Percentiles rank a stretch among this genome's conserved stretches.
phyloP scores from a whole-genome alignment of 2,797 vertebrate species.

The Meriones psammophilus region DNA sequence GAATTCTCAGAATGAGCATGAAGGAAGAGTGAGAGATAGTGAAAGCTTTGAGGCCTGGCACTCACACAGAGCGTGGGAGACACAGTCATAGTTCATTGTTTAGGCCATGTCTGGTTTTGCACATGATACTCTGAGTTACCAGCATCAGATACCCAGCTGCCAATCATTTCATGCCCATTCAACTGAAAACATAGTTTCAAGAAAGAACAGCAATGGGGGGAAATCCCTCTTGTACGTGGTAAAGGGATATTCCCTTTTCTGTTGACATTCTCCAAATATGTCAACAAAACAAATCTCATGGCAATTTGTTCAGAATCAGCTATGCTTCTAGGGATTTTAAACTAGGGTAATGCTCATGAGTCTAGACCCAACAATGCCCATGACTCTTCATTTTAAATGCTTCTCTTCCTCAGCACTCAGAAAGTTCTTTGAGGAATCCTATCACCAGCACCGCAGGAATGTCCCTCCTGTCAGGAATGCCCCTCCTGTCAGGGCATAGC shows the following conservation, averaged over 20 bases:
- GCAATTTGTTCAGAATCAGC: neutral
- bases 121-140: conserved; percentile 36
- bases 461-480: neutral
- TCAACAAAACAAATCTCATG: conserved; percentile 20
- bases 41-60: conserved; percentile 4
- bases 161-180: neutral
- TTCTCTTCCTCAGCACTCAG: neutral
- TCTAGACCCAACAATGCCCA: neutral
- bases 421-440: neutral
- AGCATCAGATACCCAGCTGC: conserved; percentile 33
- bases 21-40: conserved; percentile 30
- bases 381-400: neutral
- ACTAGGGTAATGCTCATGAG: neutral
- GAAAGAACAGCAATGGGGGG: neutral
- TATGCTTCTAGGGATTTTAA: neutral
- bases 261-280: neutral
- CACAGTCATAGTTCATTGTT: conserved; percentile 3
- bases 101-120: conserved; percentile 64
- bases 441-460: neutral
- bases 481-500: accelerated
- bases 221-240: neutral
- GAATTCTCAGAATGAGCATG: conserved; percentile 47
- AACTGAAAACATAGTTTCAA: conserved; percentile 53
- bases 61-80: conserved; percentile 49
- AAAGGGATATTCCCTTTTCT: conserved; percentile 12